These are phyloP conservation scores for Mustela nigripes DNA, from an alignment of 2,113 vertebrate species.

Conservation along the genomic window DNA sequence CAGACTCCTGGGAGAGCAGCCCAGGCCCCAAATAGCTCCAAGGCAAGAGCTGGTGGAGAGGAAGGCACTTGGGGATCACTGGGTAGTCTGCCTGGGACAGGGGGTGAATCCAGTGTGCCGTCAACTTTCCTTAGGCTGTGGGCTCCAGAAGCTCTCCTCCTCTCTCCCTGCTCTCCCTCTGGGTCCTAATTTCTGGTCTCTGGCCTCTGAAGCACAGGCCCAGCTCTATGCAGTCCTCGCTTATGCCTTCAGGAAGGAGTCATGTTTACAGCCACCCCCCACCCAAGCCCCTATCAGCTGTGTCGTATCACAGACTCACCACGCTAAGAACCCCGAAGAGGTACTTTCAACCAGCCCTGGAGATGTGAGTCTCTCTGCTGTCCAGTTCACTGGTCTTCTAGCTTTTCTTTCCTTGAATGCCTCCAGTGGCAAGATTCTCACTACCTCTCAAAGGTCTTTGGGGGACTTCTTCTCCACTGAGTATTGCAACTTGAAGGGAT, in stretches of 20 bases:
- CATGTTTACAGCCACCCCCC: not conserved
- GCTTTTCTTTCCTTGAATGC: not conserved
- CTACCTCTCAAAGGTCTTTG: not conserved
- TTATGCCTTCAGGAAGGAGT: not conserved
- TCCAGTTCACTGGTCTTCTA: not conserved
- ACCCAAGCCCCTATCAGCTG: not conserved
- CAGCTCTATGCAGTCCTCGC: not conserved
- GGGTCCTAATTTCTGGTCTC: not conserved
- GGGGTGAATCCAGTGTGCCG: rapidly evolving
- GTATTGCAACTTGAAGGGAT: not conserved
- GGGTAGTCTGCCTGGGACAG: not conserved
- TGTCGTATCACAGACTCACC: not conserved
- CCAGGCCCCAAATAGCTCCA: not conserved
- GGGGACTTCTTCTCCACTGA: not conserved
- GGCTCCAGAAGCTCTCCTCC: not conserved
- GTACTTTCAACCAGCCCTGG: not conserved
- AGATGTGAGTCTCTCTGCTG: not conserved
- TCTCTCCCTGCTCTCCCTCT: not conserved
- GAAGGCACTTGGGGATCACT: not conserved
- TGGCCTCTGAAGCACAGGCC: not conserved
- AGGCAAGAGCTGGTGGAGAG: not conserved
- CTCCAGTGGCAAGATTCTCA: not conserved
- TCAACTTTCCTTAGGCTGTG: not conserved
- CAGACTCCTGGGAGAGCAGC: not conserved
- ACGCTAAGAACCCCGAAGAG: rapidly evolving